These are phyloP conservation scores for Cyphomyrus plagiostoma DNA, from an alignment of 2,113 vertebrate species.

Conservation along the genomic window DNA sequence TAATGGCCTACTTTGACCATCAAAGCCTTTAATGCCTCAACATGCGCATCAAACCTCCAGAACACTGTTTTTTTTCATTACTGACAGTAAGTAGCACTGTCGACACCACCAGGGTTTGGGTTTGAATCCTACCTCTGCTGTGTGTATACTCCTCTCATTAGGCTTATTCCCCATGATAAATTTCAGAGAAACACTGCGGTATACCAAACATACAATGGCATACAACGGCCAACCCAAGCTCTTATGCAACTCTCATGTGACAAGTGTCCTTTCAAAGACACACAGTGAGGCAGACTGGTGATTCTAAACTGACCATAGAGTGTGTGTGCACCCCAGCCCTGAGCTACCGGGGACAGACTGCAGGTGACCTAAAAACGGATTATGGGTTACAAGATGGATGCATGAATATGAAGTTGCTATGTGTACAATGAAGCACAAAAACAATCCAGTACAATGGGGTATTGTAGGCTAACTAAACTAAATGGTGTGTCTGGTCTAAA, in stretches of 20 bases:
- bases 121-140: not conserved
- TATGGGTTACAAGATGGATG: not conserved
- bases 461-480: not conserved
- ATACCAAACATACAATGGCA: not conserved
- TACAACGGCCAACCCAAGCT: not conserved
- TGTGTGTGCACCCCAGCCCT: not conserved
- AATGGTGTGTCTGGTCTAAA: not conserved
- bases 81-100: not conserved
- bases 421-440: not conserved
- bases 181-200: not conserved
- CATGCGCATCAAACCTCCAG: not conserved
- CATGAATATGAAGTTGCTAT: not conserved
- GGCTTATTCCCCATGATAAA: not conserved
- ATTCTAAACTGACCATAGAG: not conserved
- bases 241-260: not conserved
- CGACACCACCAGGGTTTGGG: not conserved
- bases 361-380: not conserved
- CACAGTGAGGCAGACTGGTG: not conserved
- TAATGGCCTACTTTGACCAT: not conserved
- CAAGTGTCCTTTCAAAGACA: not conserved
- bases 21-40: not conserved
- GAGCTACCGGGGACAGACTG: not conserved
- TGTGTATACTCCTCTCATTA: not conserved
- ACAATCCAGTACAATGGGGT: not conserved
- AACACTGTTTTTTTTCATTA: not conserved